Percentiles rank a stretch among this genome's conserved stretches.
These are phyloP conservation scores for Hydropsyche betteni DNA, from an alignment of 2,888 invertebrate genomes.

Conservation along the genomic window DNA sequence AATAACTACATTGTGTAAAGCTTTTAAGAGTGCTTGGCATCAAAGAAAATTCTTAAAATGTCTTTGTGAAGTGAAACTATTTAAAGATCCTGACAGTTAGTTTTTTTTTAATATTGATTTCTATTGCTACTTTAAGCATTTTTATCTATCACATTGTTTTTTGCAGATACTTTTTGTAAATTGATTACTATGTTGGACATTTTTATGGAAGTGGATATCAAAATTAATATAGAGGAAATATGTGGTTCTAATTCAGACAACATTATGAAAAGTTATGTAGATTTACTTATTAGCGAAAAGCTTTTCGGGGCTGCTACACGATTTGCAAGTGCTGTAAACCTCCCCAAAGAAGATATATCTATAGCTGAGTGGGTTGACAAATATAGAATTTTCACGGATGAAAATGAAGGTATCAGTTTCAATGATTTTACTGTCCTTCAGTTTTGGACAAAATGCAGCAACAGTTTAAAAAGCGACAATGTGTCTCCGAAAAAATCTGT, in stretches of 20 bases:
- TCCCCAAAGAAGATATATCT: conserved; percentile 65
- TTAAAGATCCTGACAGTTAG: conserved; percentile 63
- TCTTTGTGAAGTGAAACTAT: conserved; percentile 67
- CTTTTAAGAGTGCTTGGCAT: conserved; percentile 71
- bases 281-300: conserved; percentile 62
- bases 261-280: conserved; percentile 66
- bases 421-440: conserved; percentile 61
- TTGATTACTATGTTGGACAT: conserved; percentile 66
- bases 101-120: conserved; percentile 10
- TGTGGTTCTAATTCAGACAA: conserved; percentile 59
- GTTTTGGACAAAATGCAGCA: conserved; percentile 71
- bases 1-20: conserved; percentile 68
- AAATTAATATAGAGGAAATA: conserved; percentile 65
- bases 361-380: conserved; percentile 67
- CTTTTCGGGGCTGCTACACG: conserved; percentile 69
- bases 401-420: conserved; percentile 55
- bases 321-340: conserved; percentile 65
- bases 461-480: conserved; percentile 68
- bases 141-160: conserved; percentile 55
- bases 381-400: conserved; percentile 59
- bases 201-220: conserved; percentile 66
- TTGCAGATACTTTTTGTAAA: conserved; percentile 59
- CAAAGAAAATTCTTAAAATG: conserved; percentile 72
- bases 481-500: conserved; percentile 71
- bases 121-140: conserved; percentile 6